Evolutionary conservation across 2,113 vertebrate genomes (phyloP), one percentile per base, ranked within the genome.

Genomic region (Procavia capensis): DNA sequence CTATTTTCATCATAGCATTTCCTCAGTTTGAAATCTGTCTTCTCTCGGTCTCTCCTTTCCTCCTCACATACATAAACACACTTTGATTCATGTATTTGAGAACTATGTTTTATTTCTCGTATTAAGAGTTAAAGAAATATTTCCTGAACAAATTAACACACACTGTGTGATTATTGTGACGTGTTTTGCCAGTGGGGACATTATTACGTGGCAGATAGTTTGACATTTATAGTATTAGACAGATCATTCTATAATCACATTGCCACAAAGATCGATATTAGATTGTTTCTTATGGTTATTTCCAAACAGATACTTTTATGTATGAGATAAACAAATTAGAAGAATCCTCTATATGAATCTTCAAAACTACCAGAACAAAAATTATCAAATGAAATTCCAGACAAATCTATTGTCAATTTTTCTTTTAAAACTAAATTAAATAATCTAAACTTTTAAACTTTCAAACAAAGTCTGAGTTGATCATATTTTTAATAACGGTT

Each of bases 41-140:
- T 54, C 22, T n/a, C 64, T 24, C 9, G 3, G 6, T n/a, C 25
- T 2, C 5, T 19, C 2, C 14, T 19, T 31, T 5, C 54, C 24
- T 24, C 50, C 75, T 19, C 29, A 39, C 19, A 20, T 66, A 2
- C n/a, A 17, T 72, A 6, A 57, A 54, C 50, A 50, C 1, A 54
- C 50, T 54, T 16, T 16, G 17, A 4, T 39, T 4, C 43, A 2
- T 61, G 5, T 63, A 4, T 86, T 8, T 74, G 5, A 34, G 39
- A 61, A 70, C 59, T 19, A 6, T 29, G n/a, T 54, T 91, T 91
- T 64, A 78, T 43, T 75, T 5, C 2, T 80, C 2, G 72, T 87
- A 68, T 72, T 81, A 95, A 59, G 16, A 81, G 24, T 8, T 68
- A 84, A 93, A 25, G 61, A 84, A 89, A 76, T n/a, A 78, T 82